These are phyloP conservation scores for Carapus acus DNA, from an alignment of 2,797 vertebrate species.

Conservation along the genomic window DNA sequence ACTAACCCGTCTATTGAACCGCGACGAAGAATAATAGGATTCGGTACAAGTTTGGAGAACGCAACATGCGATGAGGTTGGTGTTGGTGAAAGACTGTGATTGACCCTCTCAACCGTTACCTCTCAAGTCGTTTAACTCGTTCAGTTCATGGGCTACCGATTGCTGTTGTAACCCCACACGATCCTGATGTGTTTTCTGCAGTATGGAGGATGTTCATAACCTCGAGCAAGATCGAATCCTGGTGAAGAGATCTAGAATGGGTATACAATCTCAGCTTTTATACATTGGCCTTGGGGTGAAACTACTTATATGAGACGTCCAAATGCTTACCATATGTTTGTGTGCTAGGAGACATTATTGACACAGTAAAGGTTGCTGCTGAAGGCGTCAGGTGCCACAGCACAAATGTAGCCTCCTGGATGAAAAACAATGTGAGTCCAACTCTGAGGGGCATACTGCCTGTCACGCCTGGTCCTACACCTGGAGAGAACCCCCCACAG, in stretches of 20 bases:
- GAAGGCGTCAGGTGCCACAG: slow-evolving; percentile 73
- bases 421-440: slow-evolving; percentile 67
- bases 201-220: slow-evolving; percentile 68
- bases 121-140: neutral
- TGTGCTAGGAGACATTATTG: slow-evolving; percentile 67
- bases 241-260: slow-evolving; percentile 74
- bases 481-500: slow-evolving; percentile 24
- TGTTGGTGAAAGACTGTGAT: neutral
- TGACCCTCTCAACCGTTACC: too few relatives aligned
- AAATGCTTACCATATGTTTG: neutral
- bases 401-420: slow-evolving; percentile 70
- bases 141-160: rapidly evolving
- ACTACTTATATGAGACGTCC: too few relatives aligned
- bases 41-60: neutral
- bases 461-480: slow-evolving; percentile 51
- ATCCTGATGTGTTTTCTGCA: slow-evolving; percentile 30
- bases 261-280: slow-evolving; percentile 45
- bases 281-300: rapidly evolving
- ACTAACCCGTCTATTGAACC: too few relatives aligned
- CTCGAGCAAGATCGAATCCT: slow-evolving; percentile 55
- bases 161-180: neutral
- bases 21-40: too few relatives aligned
- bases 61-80: neutral
- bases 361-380: slow-evolving; percentile 70
- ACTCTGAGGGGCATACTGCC: slow-evolving; percentile 63